Conservation (phyloP, 2,888 invertebrate species). For the Tachina fera region DNA sequence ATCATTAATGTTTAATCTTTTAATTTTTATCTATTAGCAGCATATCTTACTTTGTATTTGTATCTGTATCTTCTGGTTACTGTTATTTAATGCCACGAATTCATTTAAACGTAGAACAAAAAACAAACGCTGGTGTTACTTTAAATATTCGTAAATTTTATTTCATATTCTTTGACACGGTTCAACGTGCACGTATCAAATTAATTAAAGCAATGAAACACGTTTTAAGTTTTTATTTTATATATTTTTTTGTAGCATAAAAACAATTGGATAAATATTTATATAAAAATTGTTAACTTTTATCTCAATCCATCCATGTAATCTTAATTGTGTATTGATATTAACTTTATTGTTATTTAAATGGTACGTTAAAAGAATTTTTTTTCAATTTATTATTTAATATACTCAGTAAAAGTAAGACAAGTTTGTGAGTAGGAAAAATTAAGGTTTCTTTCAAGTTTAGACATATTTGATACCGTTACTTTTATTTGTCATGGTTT, state of each 20-base stretch:
- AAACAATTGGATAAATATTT: neutral
- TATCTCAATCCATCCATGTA: neutral
- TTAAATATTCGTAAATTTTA: constrained; percentile 19
- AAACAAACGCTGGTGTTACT: constrained; percentile 51
- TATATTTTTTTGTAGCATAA: neutral
- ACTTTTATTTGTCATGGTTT: too few relatives aligned
- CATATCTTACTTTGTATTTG: constrained; percentile 36
- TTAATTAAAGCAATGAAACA: constrained; percentile 56
- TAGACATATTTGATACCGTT: too few relatives aligned
- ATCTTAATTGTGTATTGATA: constrained; percentile 16
- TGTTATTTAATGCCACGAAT: constrained; percentile 27
- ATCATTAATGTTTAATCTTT: constrained; percentile 50
- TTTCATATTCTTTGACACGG: constrained; percentile 23
- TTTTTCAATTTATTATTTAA: neutral
- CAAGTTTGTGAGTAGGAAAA: too few relatives aligned
- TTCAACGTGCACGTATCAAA: constrained; percentile 31
- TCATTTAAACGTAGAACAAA: neutral
- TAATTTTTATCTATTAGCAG: constrained; percentile 55
- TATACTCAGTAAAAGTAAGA: too few relatives aligned
- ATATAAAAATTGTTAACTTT: neutral
- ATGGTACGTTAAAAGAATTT: neutral
- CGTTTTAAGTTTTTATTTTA: constrained; percentile 5
- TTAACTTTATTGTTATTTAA: constrained; percentile 1
- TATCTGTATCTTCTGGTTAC: neutral
- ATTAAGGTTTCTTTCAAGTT: too few relatives aligned